A percentile compares a stretch with the other conserved stretches of the same genome.
Evolutionary conservation across 2,113 vertebrate species (phyloP).

Genomic region (Asarcornis scutulata): DNA sequence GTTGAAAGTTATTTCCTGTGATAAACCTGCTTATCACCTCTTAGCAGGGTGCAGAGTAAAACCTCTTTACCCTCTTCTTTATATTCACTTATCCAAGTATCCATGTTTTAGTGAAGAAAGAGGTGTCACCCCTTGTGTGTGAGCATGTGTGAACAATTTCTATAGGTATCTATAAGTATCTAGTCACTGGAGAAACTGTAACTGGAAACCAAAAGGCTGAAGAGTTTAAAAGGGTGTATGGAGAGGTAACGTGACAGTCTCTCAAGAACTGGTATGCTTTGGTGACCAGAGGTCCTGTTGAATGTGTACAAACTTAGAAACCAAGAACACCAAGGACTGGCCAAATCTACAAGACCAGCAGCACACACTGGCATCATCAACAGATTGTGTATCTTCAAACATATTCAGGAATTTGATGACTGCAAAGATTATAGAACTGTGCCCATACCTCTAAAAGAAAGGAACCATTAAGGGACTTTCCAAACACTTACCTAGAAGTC

Average conservation of each 20-base stretch:
- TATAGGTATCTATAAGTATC: not conserved
- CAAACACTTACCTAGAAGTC: not conserved
- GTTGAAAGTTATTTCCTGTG: not conserved
- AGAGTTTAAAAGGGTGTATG: not conserved
- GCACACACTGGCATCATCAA: accelerated
- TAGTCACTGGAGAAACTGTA: not conserved
- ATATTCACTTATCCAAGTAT: not conserved
- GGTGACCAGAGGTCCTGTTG: not conserved
- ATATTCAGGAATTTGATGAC: not conserved
- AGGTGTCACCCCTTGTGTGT: not conserved
- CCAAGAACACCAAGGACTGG: not conserved
- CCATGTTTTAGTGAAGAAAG: not conserved
- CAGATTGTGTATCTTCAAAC: not conserved
- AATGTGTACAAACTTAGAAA: not conserved
- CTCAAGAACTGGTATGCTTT: not conserved
- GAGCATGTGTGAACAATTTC: not conserved
- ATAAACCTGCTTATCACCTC: not conserved
- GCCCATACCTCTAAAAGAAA: not conserved
- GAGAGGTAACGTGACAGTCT: not conserved
- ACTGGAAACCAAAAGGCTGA: not conserved
- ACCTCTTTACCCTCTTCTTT: not conserved
- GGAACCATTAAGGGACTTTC: not conserved
- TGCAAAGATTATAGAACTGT: not conserved
- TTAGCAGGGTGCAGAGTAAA: not conserved
- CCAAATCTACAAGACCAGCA: not conserved